A percentile compares a stretch with the other conserved stretches of the same genome.
These are phyloP conservation scores for Mesocentrotus franciscanus DNA, from an alignment of 53 echinoderm and acorn worm species.

Conservation along the genomic window DNA sequence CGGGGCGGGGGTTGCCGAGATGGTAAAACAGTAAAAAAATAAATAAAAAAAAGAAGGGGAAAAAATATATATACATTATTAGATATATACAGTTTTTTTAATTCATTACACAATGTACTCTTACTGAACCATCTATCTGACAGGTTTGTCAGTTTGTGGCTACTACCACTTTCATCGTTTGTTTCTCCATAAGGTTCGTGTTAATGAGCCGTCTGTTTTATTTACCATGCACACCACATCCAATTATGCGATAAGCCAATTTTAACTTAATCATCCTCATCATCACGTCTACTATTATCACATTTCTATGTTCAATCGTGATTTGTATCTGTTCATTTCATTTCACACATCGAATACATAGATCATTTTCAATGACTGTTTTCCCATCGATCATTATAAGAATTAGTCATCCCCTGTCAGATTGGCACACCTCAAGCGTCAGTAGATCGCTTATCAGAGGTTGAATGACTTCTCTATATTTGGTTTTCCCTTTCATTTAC, in stretches of 20 bases:
- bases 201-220: background rate
- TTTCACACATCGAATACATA: background rate
- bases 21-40: too few species aligned
- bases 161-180: background rate
- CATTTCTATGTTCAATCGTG: background rate
- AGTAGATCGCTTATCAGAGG: too few species aligned
- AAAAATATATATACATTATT: too few species aligned
- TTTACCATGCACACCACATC: background rate
- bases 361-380: too few species aligned
- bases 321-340: background rate
- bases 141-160: background rate
- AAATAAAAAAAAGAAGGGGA: too few species aligned
- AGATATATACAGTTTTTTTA: too few species aligned
- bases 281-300: background rate
- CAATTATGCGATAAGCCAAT: background rate
- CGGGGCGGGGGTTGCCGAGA: too few species aligned
- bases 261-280: background rate
- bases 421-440: background rate
- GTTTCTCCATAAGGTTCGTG: background rate
- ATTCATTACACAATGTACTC: too few species aligned
- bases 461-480: too few species aligned
- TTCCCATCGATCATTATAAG: background rate
- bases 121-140: background rate
- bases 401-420: background rate
- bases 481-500: too few species aligned